phyloP scores from a whole-genome alignment of 2,113 vertebrate species.

The Daboia siamensis region DNA sequence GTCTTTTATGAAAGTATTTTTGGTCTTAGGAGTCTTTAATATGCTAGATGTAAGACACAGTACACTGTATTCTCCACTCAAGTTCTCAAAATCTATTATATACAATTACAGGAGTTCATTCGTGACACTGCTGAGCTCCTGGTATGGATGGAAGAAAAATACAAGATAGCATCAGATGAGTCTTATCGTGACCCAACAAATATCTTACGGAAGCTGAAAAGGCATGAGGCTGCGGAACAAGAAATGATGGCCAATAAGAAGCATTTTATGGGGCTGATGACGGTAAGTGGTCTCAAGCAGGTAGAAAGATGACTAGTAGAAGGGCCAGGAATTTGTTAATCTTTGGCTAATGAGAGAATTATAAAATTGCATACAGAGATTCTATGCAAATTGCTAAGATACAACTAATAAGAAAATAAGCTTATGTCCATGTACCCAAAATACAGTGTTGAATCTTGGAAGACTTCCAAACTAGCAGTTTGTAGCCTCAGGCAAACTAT shows the following conservation, averaged over 20 bases:
- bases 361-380: neutral
- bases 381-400: neutral
- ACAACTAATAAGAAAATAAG: neutral
- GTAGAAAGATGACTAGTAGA: neutral
- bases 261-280: constrained; percentile 70
- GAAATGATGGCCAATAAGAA: constrained; percentile 80
- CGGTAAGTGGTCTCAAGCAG: constrained; percentile 62
- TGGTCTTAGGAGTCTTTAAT: neutral
- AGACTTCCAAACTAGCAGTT: neutral
- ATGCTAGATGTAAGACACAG: neutral
- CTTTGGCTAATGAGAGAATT: neutral
- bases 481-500: neutral
- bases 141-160: constrained; percentile 89
- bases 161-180: constrained; percentile 75
- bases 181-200: constrained; percentile 77
- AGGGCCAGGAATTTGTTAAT: neutral
- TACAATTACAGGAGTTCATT: constrained; percentile 77
- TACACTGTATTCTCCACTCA: neutral
- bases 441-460: neutral
- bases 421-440: neutral
- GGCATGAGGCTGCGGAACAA: constrained; percentile 76
- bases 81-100: constrained; percentile 13
- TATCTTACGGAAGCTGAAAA: constrained; percentile 77
- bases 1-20: neutral
- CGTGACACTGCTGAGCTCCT: constrained; percentile 77